A percentile compares a stretch with the other conserved stretches of the same genome.
Evolutionary conservation across 2,113 vertebrate species (phyloP).

Genomic region (Rhadina sibilatrix): DNA sequence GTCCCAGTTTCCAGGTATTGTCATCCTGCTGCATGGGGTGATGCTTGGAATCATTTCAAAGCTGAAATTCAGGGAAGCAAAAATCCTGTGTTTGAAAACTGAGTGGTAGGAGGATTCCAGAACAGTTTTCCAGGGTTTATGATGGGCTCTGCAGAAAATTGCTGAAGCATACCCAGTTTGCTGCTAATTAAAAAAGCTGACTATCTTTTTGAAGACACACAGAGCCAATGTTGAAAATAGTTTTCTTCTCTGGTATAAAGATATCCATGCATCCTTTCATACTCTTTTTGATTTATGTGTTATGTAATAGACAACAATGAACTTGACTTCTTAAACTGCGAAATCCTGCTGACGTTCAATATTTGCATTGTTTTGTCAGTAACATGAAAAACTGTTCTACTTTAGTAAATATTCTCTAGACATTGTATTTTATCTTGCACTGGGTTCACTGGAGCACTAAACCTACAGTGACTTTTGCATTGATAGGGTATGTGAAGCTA

Average conservation of each 20-base stretch:
- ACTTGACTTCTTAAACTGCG: neutral
- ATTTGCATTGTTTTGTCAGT: neutral
- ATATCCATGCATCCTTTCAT: neutral
- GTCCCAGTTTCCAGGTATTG: constrained; percentile 47
- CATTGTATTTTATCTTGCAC: neutral
- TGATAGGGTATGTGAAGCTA: neutral
- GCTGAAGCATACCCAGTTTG: neutral
- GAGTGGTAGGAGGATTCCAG: neutral
- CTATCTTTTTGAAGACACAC: neutral
- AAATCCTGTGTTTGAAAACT: neutral
- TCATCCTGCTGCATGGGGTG: constrained; percentile 5
- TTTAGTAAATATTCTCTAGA: neutral
- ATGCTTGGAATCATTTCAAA: neutral
- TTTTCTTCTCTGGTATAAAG: neutral
- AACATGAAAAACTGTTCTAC: neutral
- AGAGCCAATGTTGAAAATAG: neutral
- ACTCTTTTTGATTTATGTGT: neutral
- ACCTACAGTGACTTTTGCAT: neutral
- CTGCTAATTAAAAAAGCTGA: neutral
- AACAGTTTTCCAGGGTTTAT: neutral
- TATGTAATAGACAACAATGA: neutral
- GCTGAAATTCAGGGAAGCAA: constrained; percentile 19
- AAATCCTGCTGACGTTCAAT: neutral
- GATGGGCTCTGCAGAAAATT: neutral
- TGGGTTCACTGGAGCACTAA: neutral